Evolutionary conservation across 2,113 vertebrate genomes (phyloP).

Genomic region (Dolichotis patagonum): DNA sequence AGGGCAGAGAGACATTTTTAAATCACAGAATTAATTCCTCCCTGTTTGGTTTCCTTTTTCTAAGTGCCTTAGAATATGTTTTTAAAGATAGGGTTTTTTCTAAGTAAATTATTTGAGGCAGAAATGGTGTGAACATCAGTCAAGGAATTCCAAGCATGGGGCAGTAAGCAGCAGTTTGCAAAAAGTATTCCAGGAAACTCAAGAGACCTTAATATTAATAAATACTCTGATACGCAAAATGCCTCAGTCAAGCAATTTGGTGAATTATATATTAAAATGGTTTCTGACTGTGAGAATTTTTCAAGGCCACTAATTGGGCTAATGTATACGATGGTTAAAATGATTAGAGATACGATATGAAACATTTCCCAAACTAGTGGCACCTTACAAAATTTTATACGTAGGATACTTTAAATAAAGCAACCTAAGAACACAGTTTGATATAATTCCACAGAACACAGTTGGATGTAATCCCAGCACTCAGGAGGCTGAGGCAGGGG

Average conservation of each 20-base stretch:
- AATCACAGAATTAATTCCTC: neutral
- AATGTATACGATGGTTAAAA: neutral
- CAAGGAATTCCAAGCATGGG: slow-evolving; percentile 32
- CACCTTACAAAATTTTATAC: slow-evolving; percentile 22
- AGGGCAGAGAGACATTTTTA: neutral
- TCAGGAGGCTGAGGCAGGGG: too few relatives aligned
- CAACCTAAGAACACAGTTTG: neutral
- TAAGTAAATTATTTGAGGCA: neutral
- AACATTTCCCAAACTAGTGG: slow-evolving; percentile 18
- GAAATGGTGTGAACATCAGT: slow-evolving; percentile 24
- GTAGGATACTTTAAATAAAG: neutral
- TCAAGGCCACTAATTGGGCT: neutral
- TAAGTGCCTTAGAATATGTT: neutral
- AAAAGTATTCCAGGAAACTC: neutral
- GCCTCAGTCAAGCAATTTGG: neutral
- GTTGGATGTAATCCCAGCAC: neutral
- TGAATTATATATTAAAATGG: neutral
- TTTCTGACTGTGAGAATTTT: neutral
- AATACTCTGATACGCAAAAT: neutral
- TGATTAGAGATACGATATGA: neutral
- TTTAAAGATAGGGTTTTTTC: neutral
- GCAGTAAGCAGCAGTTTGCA: slow-evolving; percentile 26
- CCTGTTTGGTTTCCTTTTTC: neutral
- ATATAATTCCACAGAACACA: neutral
- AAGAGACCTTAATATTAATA: slow-evolving; percentile 23